These are phyloP conservation scores for Hipparchia semele DNA, from an alignment of 2,888 invertebrate species.

Conservation along the genomic window DNA sequence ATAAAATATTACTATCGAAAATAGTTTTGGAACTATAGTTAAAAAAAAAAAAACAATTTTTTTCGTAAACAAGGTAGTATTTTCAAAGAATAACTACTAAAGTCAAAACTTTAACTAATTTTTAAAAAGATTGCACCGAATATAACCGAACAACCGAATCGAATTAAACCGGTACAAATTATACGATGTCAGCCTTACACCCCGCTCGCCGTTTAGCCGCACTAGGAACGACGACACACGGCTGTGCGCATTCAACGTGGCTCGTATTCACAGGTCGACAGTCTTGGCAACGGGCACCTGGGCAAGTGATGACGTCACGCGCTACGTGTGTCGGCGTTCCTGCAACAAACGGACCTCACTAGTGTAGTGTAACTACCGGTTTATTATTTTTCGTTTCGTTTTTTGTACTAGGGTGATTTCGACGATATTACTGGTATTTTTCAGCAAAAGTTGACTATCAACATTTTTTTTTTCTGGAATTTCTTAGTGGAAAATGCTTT, in stretches of 20 bases:
- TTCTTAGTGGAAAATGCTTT: background rate
- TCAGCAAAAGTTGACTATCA: background rate
- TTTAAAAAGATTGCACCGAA: background rate
- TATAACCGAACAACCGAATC: background rate
- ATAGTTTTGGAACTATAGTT: background rate
- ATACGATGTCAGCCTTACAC: slow-evolving; percentile 29
- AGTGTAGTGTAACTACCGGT: slow-evolving; percentile 66
- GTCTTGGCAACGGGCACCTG: slow-evolving; percentile 72
- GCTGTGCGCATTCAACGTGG: slow-evolving; percentile 70
- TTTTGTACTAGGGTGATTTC: slow-evolving; percentile 2
- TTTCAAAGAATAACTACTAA: too few species aligned
- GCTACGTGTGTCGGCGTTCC: slow-evolving; percentile 81
- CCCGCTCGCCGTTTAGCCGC: slow-evolving; percentile 54
- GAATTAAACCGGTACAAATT: slow-evolving; percentile 4
- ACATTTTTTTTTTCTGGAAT: background rate
- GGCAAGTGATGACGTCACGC: slow-evolving; percentile 69
- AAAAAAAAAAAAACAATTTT: background rate
- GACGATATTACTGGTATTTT: background rate
- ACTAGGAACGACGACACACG: slow-evolving; percentile 81
- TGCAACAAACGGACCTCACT: slow-evolving; percentile 80
- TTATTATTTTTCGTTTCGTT: slow-evolving; percentile 35
- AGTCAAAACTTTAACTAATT: too few species aligned
- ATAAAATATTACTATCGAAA: background rate
- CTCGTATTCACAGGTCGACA: slow-evolving; percentile 74
- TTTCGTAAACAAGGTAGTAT: background rate